Evolutionary conservation across 53 echinoderm and acorn worm species (phyloP).

Genomic region (Arbacia lixula): DNA sequence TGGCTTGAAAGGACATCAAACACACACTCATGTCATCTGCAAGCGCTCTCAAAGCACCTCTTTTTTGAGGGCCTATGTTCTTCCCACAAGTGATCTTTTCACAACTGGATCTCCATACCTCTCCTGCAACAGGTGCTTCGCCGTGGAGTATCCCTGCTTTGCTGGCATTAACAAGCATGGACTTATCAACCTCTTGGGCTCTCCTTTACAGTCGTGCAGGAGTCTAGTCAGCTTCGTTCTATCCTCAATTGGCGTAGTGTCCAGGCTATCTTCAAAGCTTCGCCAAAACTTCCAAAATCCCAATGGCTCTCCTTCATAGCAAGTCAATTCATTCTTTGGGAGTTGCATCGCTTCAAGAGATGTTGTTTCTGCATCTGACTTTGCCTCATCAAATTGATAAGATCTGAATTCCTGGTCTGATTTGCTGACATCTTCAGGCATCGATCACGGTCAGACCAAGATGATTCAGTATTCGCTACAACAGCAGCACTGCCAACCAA

Average conservation of each 20-base stretch:
- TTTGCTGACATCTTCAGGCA: conserved; percentile 16
- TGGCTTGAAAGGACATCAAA: conserved; percentile 10
- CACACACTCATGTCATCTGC: conserved; percentile 30
- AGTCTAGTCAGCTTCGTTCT: conserved; percentile 20
- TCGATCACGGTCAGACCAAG: conserved; percentile 14
- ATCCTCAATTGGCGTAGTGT: not conserved
- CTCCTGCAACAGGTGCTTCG: conserved; percentile 42
- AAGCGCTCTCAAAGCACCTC: not conserved
- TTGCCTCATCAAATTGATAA: not conserved
- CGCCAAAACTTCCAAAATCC: conserved; percentile 42
- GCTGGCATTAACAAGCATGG: conserved; percentile 34
- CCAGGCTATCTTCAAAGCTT: conserved; percentile 1
- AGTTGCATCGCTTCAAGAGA: conserved; percentile 55
- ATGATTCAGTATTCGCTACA: not conserved
- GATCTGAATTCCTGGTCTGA: not conserved
- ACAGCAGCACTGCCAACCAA: no score
- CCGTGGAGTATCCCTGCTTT: conserved; percentile 14
- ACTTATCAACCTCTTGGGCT: conserved; percentile 17
- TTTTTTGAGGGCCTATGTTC: conserved; percentile 31
- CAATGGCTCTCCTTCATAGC: conserved; percentile 35
- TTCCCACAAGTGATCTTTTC: not conserved
- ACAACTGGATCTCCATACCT: conserved; percentile 26
- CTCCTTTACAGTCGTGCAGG: conserved; percentile 31
- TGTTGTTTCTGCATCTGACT: conserved; percentile 8
- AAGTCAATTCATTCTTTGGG: conserved; percentile 4